phyloP scores from a whole-genome alignment of 2,113 vertebrate genomes.

The Pachycephala philippinensis region DNA sequence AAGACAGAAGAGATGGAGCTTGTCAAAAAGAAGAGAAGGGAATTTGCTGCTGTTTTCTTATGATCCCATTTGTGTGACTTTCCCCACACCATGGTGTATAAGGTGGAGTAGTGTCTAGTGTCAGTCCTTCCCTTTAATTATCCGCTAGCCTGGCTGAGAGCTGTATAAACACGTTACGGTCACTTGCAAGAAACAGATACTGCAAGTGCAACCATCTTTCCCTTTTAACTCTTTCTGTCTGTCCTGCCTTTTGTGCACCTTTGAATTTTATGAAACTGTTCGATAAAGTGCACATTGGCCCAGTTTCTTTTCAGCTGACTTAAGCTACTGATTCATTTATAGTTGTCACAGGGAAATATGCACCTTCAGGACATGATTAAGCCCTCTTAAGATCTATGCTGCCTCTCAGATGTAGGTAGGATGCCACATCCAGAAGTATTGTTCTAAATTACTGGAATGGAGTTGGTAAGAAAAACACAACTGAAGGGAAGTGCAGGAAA shows the following conservation, averaged over 20 bases:
- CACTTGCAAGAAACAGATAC: constrained; percentile 44
- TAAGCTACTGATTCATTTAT: neutral
- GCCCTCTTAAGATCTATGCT: neutral
- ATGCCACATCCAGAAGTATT: neutral
- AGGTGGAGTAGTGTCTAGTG: neutral
- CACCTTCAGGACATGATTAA: neutral
- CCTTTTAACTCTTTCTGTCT: constrained; percentile 27
- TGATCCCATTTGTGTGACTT: neutral
- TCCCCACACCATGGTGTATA: neutral
- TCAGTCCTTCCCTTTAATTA: constrained; percentile 36
- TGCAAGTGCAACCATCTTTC: constrained; percentile 23
- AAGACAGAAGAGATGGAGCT: neutral
- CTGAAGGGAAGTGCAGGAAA: neutral
- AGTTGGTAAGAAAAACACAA: neutral
- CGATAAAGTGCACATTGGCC: neutral
- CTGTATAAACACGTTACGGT: constrained; percentile 43
- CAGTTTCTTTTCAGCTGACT: neutral
- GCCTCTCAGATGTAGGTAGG: neutral
- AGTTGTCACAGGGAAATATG: neutral
- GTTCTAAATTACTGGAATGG: neutral
- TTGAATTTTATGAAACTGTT: neutral
- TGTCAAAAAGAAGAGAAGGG: neutral
- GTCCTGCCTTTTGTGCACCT: neutral
- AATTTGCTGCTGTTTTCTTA: constrained; percentile 1
- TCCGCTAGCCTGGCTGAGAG: neutral